A percentile compares a stretch with the other conserved stretches of the same genome.
phyloP scores from a whole-genome alignment of 2,888 invertebrate genomes.

The Lordiphosa andalusiaca region DNA sequence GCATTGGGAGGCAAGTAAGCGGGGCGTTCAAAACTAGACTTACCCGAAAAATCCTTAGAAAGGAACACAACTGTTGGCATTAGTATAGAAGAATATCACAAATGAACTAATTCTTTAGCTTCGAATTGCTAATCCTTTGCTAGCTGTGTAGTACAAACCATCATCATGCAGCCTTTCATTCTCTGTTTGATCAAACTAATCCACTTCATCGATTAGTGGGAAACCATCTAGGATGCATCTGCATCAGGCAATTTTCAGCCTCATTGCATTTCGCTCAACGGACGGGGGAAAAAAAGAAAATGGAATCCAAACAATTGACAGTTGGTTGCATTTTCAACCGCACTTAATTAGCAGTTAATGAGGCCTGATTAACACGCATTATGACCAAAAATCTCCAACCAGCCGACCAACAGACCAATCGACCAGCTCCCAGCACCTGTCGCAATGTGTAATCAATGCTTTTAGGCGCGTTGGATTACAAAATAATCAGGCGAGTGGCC shows the following conservation, averaged over 20 bases:
- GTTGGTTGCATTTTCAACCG: slow-evolving; percentile 75
- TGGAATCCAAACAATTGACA: slow-evolving; percentile 59
- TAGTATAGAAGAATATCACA: too few species aligned
- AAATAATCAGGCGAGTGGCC: slow-evolving; percentile 58
- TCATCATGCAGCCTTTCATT: background rate
- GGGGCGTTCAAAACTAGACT: too few species aligned
- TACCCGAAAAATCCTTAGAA: too few species aligned
- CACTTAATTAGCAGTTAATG: slow-evolving; percentile 77
- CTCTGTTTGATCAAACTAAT: slow-evolving; percentile 17
- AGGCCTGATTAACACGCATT: slow-evolving; percentile 76
- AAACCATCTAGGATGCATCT: slow-evolving; percentile 10
- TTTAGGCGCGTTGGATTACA: slow-evolving; percentile 68
- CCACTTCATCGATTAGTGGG: slow-evolving; percentile 32
- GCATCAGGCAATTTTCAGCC: slow-evolving; percentile 53
- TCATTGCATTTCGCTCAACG: slow-evolving; percentile 47
- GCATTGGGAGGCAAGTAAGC: too few species aligned
- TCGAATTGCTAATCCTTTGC: too few species aligned
- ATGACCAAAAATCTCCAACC: slow-evolving; percentile 37
- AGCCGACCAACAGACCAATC: slow-evolving; percentile 2
- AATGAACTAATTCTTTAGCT: too few species aligned
- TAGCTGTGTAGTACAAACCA: too few species aligned
- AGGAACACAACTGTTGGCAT: too few species aligned
- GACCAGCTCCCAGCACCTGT: slow-evolving; percentile 16
- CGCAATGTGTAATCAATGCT: slow-evolving; percentile 66
- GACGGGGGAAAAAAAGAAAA: slow-evolving; percentile 7